A percentile compares a stretch with the other conserved stretches of the same genome.
phyloP scores from a whole-genome alignment of 2,113 vertebrate genomes.

The Alethe castanea region DNA sequence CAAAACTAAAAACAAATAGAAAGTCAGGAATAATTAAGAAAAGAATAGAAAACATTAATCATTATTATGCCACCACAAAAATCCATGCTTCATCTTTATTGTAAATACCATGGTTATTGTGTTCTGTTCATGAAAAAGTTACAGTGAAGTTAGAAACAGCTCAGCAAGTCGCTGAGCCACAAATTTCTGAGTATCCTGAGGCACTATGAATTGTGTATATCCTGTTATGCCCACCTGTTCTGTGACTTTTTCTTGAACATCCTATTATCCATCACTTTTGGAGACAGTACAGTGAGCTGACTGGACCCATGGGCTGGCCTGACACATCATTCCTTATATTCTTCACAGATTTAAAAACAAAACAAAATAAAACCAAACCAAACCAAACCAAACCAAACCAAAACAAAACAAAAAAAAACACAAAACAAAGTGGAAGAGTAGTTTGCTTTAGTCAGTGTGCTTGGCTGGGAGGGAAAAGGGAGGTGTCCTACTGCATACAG shows the following conservation, averaged over 20 bases:
- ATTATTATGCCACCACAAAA: background rate
- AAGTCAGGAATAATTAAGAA: background rate
- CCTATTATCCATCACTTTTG: constrained; percentile 5
- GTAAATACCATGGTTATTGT: background rate
- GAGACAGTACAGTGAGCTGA: background rate
- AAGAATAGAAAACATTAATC: background rate
- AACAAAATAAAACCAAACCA: no score
- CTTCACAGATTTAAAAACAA: background rate
- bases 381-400: background rate
- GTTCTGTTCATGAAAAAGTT: background rate
- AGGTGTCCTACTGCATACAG: background rate
- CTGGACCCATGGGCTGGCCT: background rate
- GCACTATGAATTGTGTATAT: background rate
- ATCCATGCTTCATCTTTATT: background rate
- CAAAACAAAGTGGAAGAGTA: background rate
- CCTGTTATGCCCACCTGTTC: background rate
- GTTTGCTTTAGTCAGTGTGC: background rate
- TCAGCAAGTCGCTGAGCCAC: background rate
- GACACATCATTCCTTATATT: background rate
- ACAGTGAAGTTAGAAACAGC: background rate
- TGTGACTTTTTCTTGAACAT: background rate
- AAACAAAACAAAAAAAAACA: background rate
- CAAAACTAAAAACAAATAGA: background rate
- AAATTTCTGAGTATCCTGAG: background rate
- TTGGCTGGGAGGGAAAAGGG: background rate